phyloP scores from a whole-genome alignment of 53 echinoderm and acorn worm genomes.

The Zoroaster sp. region DNA sequence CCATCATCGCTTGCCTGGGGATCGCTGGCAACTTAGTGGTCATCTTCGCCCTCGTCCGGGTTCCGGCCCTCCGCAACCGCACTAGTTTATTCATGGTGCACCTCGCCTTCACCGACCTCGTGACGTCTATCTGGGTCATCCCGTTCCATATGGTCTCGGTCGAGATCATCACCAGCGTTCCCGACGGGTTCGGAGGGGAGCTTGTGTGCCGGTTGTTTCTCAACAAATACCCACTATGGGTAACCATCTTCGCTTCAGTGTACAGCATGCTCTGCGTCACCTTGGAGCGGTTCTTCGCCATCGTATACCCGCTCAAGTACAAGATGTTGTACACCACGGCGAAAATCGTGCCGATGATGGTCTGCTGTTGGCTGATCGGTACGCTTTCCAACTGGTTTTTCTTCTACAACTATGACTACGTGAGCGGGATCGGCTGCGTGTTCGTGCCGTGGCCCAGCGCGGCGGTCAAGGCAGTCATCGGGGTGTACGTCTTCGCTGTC shows the following conservation, averaged over 20 bases:
- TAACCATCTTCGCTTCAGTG: conserved; percentile 78
- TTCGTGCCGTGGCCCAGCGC: conserved; percentile 60
- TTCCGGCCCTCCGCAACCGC: conserved; percentile 70
- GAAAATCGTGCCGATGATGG: conserved; percentile 54
- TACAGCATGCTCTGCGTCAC: conserved; percentile 80
- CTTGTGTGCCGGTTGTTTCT: conserved; percentile 79
- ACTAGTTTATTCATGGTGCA: conserved; percentile 85
- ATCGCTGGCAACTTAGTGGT: conserved; percentile 84
- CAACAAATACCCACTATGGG: conserved; percentile 87
- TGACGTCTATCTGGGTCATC: conserved; percentile 77
- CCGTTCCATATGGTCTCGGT: conserved; percentile 76
- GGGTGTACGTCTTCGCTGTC: conserved; percentile 67
- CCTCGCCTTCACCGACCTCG: conserved; percentile 68
- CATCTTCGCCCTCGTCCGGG: conserved; percentile 74
- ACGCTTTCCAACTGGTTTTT: conserved; percentile 69
- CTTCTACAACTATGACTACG: conserved; percentile 71
- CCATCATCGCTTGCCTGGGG: conserved; percentile 70
- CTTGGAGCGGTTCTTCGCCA: conserved; percentile 85
- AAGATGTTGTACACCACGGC: conserved; percentile 58
- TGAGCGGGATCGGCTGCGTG: conserved; percentile 29
- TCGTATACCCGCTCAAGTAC: conserved; percentile 82
- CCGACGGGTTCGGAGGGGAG: conserved; percentile 71
- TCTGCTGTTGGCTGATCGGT: conserved; percentile 76
- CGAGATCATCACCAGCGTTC: conserved; percentile 11
- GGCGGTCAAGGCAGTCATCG: conserved; percentile 39